Base-by-base conservation (phyloP, 2,888 invertebrate species). In the Gonocerus acuteangulatus region DNA sequence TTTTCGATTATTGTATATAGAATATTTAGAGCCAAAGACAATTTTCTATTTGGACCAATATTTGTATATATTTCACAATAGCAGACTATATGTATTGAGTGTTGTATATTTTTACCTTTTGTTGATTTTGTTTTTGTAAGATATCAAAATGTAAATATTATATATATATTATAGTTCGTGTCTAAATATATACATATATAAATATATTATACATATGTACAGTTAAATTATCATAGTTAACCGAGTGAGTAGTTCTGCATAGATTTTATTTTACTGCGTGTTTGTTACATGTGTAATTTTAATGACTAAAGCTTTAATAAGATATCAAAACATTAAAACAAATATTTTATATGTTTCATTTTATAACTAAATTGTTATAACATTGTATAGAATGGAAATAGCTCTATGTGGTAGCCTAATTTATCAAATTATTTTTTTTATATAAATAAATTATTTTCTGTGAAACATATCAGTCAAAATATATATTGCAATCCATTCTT, bases 301-400 rank as follows among this genome's bases (percentile, higher is more conserved):
- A 57, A 57, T 57, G 45, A 57, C 57, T 57, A 57, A 57, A 57
- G 57, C 57, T 57, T 57, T 57, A 57, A 57, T 57, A 57, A 57
- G 42, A 57, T 57, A 57, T 57, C 57, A 57, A 57, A 57, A 57
- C n/a, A 57, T 45, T 19, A 21, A 47, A n/a, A 42, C n/a, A 42
- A 54, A 54, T 45, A 57, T 47, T 47, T 57, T 57, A 45, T 57
- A 54, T 54, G 54, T 54, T 54, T 54, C 54, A 54, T 54, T 54
- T 54, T 54, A 42, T 54, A 54, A 42, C 54, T 34, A 42, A 42
- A 54, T 51, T 21, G 42, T 54, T 54, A 54, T 22, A 51, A 22
- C 22, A 39, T 54, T 54, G 54, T 54, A 39, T 39, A 54, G 54
- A 54, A 52, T 39, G 34, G 34, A 52, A 54, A 54, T 54, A 7